Percentiles rank a stretch among this genome's conserved stretches.
These are phyloP conservation scores for Buathra laborator DNA, from an alignment of 2,888 invertebrate genomes.

Conservation along the genomic window DNA sequence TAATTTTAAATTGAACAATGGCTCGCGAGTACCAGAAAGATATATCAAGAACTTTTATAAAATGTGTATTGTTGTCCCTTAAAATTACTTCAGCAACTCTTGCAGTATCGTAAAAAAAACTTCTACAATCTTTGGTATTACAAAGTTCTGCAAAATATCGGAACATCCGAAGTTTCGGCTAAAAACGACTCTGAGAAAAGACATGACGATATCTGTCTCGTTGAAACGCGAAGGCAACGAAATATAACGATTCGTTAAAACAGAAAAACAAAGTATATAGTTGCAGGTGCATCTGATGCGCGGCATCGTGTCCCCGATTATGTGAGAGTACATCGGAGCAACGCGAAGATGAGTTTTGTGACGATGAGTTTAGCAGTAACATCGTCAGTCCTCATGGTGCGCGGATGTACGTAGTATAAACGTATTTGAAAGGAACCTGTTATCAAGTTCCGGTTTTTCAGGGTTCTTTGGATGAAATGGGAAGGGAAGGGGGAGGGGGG, in stretches of 20 bases:
- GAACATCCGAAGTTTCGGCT: too few species aligned
- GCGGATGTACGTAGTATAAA: constrained; percentile 27
- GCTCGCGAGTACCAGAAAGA: too few species aligned
- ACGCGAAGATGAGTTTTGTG: not conserved
- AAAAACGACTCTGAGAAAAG: not conserved
- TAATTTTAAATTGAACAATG: too few species aligned
- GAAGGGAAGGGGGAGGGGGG: constrained; percentile 38
- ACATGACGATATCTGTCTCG: not conserved
- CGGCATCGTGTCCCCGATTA: not conserved
- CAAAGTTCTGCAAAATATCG: too few species aligned
- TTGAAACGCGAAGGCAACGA: not conserved
- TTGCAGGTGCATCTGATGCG: constrained; percentile 4
- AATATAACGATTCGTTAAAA: not conserved
- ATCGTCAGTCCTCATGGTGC: not conserved
- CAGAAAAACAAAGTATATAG: not conserved
- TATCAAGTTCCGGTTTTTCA: constrained; percentile 80
- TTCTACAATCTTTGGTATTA: too few species aligned
- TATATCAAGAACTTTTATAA: too few species aligned
- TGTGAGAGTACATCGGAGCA: too few species aligned
- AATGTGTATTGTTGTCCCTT: too few species aligned
- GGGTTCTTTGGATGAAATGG: constrained; percentile 71
- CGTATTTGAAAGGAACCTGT: constrained; percentile 74
- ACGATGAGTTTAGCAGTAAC: not conserved
- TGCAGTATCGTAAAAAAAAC: too few species aligned
- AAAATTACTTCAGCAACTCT: too few species aligned